Evolutionary conservation across 2,113 vertebrate species (phyloP), one percentile per base, ranked within the genome.

Genomic region (Seriola rivoliana): DNA sequence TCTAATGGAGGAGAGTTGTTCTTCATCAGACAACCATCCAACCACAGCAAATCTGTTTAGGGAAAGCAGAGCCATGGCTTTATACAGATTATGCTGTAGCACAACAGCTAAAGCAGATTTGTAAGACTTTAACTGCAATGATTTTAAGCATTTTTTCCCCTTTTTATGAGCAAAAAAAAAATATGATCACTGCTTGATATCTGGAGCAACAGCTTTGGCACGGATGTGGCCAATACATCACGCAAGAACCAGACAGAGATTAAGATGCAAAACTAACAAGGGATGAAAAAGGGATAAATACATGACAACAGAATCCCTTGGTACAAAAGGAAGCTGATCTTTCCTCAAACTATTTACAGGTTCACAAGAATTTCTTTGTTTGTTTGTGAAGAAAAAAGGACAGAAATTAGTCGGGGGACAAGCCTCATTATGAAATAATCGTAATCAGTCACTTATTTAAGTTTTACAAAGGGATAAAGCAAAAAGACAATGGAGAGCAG

Each of bases 21-120:
- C 88, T 80, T 90, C 82, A 88, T 72, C 78, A 78, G 57, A 91
- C 52, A 82, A 68, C 57, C 88, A 82, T 88, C 85, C 59, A 73
- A 77, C 77, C 83, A 74, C 65, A 57, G 82, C 58, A 93, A 92
- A 93, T 87, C 92, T 91, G 80, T 91, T 94, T 81, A 87, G 87
- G 76, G 82, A 81, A 84, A 80, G 81, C 85, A 85, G 81, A 91
- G 82, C 87, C 81, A 69, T 82, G 85, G 92, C 87, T 94, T 89
- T 92, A 82, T 71, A 66, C 92, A 92, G 92, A 93, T 94, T 94
- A 94, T 50, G n/a, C 63, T 75, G 72, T n/a, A 80, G 84, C 91
- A 85, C 83, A 91, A 82, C 86, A 84, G 82, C 91, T 91, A 90
- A 93, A 93, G 90, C 90, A 91, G 90, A 93, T 93, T 92, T 92